Conservation (phyloP, 2,888 invertebrate genomes). For the Microctonus aethiopoides region DNA sequence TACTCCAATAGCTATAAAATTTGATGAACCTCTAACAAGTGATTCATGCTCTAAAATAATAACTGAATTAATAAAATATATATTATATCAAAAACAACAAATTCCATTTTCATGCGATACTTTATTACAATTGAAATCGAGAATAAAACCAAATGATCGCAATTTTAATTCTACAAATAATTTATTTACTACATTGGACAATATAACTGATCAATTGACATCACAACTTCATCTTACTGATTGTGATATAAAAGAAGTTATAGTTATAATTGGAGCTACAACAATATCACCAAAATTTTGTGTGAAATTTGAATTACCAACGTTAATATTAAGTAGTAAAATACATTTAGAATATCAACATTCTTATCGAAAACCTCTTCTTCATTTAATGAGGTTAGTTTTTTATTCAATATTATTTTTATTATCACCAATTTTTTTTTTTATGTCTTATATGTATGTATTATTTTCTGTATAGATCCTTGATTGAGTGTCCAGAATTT, state of each 20-base stretch:
- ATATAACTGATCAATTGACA: conserved; percentile 53
- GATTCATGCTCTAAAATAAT: conserved; percentile 62
- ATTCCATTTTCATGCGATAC: conserved; percentile 65
- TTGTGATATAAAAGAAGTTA: conserved; percentile 59
- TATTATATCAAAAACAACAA: conserved; percentile 66
- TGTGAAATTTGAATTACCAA: conserved; percentile 56
- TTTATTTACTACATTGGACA: conserved; percentile 49
- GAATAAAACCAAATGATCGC: conserved; percentile 53
- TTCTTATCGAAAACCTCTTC: conserved; percentile 58
- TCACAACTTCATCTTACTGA: conserved; percentile 52
- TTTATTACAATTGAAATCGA: conserved; percentile 53
- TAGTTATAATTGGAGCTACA: conserved; percentile 63
- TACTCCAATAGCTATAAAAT: conserved; percentile 53
- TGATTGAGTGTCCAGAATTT: conserved; percentile 59
- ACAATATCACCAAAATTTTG: conserved; percentile 62
- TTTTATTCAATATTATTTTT: no score
- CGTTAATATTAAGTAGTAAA: conserved; percentile 53
- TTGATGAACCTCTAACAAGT: conserved; percentile 64
- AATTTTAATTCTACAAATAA: conserved; percentile 50
- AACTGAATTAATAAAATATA: conserved; percentile 64
- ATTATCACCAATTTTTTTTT: no score
- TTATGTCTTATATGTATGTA: no score
- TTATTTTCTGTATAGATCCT: conserved; percentile 55
- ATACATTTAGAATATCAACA: conserved; percentile 60
- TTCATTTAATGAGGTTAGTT: conserved; percentile 62